Base-by-base conservation (phyloP, 2,888 invertebrate species). In the Portevinia maculata region DNA sequence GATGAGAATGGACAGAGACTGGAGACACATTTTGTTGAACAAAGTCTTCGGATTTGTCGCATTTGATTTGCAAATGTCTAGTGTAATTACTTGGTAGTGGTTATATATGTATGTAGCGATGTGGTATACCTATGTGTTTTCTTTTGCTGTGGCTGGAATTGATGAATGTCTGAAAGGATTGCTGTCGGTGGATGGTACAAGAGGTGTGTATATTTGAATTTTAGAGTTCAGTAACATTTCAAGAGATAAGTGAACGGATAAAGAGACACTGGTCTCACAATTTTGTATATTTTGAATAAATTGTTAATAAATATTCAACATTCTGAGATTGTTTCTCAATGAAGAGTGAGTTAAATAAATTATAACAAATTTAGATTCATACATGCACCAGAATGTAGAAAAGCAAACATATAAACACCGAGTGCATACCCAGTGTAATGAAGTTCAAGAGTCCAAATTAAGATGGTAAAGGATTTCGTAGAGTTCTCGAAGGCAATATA, bases 11-110 rank as follows among this genome's bases (percentile, higher is more conserved):
- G 5, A 21, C 9, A 11, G 28, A 9, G 21, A 13, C 15, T 19
- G 17, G 52, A 50, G n/a, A 44, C 19, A 73, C 39, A 73, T 79
- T 79, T 44, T 79, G 59, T 48, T 79, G 73, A 79, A 79, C 53
- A 59, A 65, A 73, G 46, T 60, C 73, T 73, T 73, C 73, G 65
- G 65, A 65, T 67, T 79, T 65, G 60, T 79, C 52, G 46, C 59
- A 73, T 67, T 79, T 79, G 73, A 79, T 73, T 79, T 73, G 53
- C 65, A 79, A 79, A 73, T 67, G 57, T 34, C 11, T 15, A 39
- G 9, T 4, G 13, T 21, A 39, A 5, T 13, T 4, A 4, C 11
- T 13, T 11, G 5, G 39, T 1, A 5, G 1, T 39, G 13, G n/a
- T 39, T 3, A 1, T n/a, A 5, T 13, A 13, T 8, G n/a, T 19